These are phyloP conservation scores for Sinella curviseta DNA, from an alignment of 1,140 invertebrate species.

Conservation along the genomic window DNA sequence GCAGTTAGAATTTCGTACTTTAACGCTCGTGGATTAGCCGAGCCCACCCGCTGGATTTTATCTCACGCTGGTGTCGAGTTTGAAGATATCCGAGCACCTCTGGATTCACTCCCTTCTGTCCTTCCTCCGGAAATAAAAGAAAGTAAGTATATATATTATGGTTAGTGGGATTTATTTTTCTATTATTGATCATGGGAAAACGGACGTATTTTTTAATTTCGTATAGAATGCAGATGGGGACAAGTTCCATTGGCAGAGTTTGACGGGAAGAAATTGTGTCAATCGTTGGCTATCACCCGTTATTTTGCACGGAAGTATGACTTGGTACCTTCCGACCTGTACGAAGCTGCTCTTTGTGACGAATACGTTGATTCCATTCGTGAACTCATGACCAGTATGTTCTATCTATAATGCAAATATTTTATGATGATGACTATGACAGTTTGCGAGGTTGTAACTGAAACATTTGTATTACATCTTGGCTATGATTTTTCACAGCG, in stretches of 20 bases:
- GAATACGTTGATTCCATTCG: conserved; percentile 34
- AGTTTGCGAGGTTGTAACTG: neutral
- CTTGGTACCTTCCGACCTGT: neutral
- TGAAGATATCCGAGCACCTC: conserved; percentile 63
- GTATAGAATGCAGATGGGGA: conserved; percentile 28
- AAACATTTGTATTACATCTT: neutral
- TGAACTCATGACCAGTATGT: conserved; percentile 8
- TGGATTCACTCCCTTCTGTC: neutral
- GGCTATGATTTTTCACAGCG: neutral
- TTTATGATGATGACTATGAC: neutral
- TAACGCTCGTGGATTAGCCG: conserved; percentile 67
- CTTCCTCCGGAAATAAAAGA: conserved; percentile 6
- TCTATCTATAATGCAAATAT: neutral
- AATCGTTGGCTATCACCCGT: conserved; percentile 27
- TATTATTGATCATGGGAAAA: no score
- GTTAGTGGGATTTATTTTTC: no score
- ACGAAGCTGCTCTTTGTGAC: conserved; percentile 33
- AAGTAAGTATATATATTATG: neutral
- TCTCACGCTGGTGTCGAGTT: conserved; percentile 68
- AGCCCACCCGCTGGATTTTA: conserved; percentile 72
- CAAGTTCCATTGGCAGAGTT: conserved; percentile 32
- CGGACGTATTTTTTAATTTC: no score
- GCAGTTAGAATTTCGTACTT: conserved; percentile 71
- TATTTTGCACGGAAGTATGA: conserved; percentile 29
- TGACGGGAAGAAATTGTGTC: conserved; percentile 23